Percentiles rank a stretch among this genome's conserved stretches.
Conservation (phyloP, 2,797 vertebrate genomes). For the Anas flavirostris region DNA sequence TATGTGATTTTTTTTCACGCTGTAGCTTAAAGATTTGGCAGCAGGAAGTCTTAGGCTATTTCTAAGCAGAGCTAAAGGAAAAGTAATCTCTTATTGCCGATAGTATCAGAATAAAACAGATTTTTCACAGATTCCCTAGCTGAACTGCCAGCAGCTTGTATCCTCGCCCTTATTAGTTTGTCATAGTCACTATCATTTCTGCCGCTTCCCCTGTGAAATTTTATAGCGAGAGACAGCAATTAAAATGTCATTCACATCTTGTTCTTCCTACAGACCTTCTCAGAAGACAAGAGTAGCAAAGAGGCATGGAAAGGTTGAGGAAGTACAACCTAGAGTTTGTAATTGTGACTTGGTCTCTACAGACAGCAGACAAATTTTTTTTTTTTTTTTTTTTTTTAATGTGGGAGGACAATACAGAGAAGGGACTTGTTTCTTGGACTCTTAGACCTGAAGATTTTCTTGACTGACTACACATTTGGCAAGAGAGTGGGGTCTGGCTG, state of each 20-base stretch:
- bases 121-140: background rate
- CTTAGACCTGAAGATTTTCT: background rate
- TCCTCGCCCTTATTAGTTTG: background rate
- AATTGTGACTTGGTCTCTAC: background rate
- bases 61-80: background rate
- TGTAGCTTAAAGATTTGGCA: background rate
- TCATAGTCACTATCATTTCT: background rate
- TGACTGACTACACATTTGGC: background rate
- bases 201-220: background rate
- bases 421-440: background rate
- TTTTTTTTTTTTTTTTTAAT: too few relatives aligned
- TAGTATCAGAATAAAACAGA: background rate
- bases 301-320: background rate
- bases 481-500: background rate
- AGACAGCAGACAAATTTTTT: background rate
- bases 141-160: background rate
- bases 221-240: background rate
- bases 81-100: background rate
- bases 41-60: background rate
- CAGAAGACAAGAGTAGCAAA: background rate
- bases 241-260: background rate
- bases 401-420: background rate
- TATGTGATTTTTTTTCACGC: background rate
- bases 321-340: fast-evolving
- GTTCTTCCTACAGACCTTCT: background rate